Base-by-base conservation (phyloP, 2,113 vertebrate species). In the Scomber japonicus region DNA sequence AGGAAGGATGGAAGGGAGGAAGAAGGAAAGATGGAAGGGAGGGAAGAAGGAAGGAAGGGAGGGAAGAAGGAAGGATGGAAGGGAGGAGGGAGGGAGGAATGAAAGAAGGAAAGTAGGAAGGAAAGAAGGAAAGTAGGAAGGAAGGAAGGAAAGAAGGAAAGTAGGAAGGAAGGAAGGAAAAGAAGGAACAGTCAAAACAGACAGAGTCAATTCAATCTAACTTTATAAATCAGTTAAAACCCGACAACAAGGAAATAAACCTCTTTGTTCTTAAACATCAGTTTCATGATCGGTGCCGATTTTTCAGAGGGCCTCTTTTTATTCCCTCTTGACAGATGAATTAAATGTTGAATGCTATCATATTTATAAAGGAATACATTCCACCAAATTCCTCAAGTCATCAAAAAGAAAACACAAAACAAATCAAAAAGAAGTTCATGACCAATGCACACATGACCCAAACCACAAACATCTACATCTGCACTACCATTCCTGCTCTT, bases 291-390 rank as follows among this genome's bases (percentile, higher is more conserved):
- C 60, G 48, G 60, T 64, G 30, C 56, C 64, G 50, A 68, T 51
- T 49, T 68, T 63, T 24, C 35, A 65, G 0, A 10, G 49, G 59
- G n/a, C 50, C 51, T 77, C n/a, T 59, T 1, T 78, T 67, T 59
- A 71, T 81, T 75, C 76, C 72, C 54, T 44, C 11, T 62, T 51
- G 59, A 70, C 54, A 27, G 65, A 67, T 71, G 60, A 71, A 71
- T 81, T 78, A 49, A 75, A 64, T 50, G 65, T 83, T 59, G 55
- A 54, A 31, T 3, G 31, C 16, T 31, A 71, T 78, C 55, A 3
- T 75, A 57, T 80, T 68, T 82, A 19, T 30, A 50, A 49, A 45
- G 31, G 78, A 53, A n/a, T n/a, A n/a, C n/a, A n/a, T n/a, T n/a
- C n/a, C n/a, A 30, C 12, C 57, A 55, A 62, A 71, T 81, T 70